phyloP scores from a whole-genome alignment of 2,888 invertebrate genomes.

The Tethea ocularis region DNA sequence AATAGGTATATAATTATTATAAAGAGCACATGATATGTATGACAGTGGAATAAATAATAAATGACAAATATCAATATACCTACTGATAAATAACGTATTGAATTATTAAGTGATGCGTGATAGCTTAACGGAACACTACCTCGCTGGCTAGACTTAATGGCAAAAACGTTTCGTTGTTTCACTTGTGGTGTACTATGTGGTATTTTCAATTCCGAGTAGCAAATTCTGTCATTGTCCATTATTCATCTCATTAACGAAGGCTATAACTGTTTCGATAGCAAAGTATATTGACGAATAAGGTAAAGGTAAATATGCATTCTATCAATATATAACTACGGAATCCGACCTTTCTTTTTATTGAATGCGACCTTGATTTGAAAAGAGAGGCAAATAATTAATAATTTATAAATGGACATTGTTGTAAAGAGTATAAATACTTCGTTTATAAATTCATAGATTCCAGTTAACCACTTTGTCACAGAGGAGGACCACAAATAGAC shows the following conservation, averaged over 20 bases:
- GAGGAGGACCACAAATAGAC: slow-evolving; percentile 37
- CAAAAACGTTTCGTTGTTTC: slow-evolving; percentile 1
- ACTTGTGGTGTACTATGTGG: neutral
- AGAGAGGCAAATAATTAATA: neutral
- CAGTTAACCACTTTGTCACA: slow-evolving; percentile 44
- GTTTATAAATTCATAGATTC: slow-evolving; percentile 30
- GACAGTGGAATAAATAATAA: neutral
- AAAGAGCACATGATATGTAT: too few relatives aligned
- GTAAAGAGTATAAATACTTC: neutral
- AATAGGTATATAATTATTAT: too few relatives aligned
- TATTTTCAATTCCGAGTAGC: neutral
- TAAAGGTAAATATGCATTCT: too few relatives aligned
- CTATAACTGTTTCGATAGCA: neutral
- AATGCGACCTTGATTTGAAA: too few relatives aligned
- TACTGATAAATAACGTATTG: neutral
- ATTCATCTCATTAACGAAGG: neutral
- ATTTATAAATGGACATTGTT: neutral
- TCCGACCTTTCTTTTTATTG: too few relatives aligned
- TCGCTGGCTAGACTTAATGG: neutral
- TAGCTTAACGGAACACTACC: neutral
- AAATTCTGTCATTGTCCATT: neutral
- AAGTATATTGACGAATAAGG: too few relatives aligned
- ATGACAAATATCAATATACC: neutral
- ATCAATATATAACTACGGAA: too few relatives aligned
- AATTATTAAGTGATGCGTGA: neutral